Percentiles rank a stretch among this genome's conserved stretches.
Conservation (phyloP, 2,888 invertebrate genomes). For the Lasius platythorax region DNA sequence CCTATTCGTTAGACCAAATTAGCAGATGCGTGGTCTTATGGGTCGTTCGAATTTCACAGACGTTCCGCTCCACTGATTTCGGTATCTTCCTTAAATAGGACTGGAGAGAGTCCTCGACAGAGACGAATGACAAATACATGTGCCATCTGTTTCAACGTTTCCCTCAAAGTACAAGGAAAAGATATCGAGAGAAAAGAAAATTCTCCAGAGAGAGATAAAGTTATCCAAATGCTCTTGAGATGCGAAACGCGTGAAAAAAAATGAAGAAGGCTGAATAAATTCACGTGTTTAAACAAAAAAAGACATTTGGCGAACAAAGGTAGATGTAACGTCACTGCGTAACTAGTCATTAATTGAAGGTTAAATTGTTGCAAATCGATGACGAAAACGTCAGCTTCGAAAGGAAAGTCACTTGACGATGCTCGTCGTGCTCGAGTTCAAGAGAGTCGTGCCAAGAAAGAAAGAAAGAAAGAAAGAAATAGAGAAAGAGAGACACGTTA, state of each 20-base stretch:
- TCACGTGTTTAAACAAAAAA: neutral
- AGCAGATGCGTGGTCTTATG: neutral
- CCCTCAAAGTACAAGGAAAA: neutral
- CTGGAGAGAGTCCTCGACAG: neutral
- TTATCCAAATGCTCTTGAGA: neutral
- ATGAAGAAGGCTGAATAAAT: neutral
- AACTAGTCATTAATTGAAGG: neutral
- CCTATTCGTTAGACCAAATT: constrained; percentile 13
- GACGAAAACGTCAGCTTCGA: constrained; percentile 29
- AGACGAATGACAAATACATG: neutral
- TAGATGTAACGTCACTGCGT: neutral
- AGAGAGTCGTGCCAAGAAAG: constrained; percentile 41
- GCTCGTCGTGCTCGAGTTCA: constrained; percentile 40
- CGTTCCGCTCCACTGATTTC: neutral
- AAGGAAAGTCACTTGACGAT: constrained; percentile 51
- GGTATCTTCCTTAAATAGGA: neutral
- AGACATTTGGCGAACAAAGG: neutral
- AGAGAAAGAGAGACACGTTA: constrained; percentile 29
- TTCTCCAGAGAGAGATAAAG: neutral
- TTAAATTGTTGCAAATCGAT: constrained; percentile 35
- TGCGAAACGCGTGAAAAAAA: neutral
- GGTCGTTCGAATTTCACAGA: neutral
- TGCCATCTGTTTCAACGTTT: too few relatives aligned
- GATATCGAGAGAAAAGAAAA: neutral
- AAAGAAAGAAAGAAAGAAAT: constrained; percentile 30